Conservation (phyloP, 2,113 vertebrate species). For the Tachysurus fulvidraco region DNA sequence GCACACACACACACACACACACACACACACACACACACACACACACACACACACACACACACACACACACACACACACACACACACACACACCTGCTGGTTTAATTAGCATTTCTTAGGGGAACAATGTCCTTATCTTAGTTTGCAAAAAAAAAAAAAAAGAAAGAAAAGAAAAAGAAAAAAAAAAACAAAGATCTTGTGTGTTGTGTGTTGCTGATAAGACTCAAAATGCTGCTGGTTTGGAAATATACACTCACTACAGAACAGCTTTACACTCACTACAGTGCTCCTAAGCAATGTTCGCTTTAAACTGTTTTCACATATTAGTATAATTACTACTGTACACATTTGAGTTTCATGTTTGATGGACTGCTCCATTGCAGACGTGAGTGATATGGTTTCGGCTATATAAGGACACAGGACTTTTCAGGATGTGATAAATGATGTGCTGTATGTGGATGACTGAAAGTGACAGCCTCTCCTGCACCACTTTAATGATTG, state of each 20-base stretch:
- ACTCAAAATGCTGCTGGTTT: background rate
- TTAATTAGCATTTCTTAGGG: conserved; percentile 16
- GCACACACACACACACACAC: background rate
- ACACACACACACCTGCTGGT: background rate
- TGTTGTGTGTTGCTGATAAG: background rate
- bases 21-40: background rate
- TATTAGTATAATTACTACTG: conserved; percentile 14
- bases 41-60: background rate
- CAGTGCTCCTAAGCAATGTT: background rate
- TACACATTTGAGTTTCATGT: background rate
- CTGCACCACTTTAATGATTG: conserved; percentile 19
- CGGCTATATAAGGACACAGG: background rate
- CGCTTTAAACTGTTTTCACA: conserved; percentile 11
- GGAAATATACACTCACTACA: conserved; percentile 1
- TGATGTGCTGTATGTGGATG: conserved; percentile 22
- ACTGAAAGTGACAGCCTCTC: conserved; percentile 34
- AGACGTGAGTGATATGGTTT: background rate
- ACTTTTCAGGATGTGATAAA: conserved; percentile 22
- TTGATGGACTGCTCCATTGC: conserved; percentile 13
- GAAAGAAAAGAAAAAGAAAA: background rate
- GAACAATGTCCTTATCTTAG: conserved; percentile 7
- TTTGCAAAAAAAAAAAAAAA: background rate
- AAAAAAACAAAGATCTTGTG: background rate
- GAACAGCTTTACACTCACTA: background rate
- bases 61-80: background rate